phyloP scores from a whole-genome alignment of 2,797 vertebrate species.

The Momotus momota region DNA sequence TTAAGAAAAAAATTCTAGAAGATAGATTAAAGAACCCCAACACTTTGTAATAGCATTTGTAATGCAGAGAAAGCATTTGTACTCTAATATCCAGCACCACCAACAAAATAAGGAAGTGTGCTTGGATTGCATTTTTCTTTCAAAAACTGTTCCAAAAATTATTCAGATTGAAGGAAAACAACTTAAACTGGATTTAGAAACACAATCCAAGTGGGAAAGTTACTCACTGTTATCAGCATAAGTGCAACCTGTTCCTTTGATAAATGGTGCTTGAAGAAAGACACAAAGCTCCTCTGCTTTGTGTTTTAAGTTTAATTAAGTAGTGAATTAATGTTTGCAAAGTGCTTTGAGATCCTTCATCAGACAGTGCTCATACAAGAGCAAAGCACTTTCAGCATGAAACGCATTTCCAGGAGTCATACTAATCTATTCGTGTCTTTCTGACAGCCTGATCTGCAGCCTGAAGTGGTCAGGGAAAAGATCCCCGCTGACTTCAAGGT shows the following conservation, averaged over 20 bases:
- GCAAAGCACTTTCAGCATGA: slow-evolving; percentile 22
- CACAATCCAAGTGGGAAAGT: slow-evolving; percentile 49
- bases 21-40: slow-evolving; percentile 69
- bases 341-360: slow-evolving; percentile 45
- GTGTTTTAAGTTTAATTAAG: slow-evolving; percentile 71
- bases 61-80: slow-evolving; percentile 74
- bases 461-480: slow-evolving; percentile 49
- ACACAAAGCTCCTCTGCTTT: slow-evolving; percentile 56
- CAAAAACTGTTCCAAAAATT: slow-evolving; percentile 58
- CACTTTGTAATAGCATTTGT: slow-evolving; percentile 71
- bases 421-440: slow-evolving; percentile 17
- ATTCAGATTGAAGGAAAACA: slow-evolving; percentile 71
- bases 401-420: neutral
- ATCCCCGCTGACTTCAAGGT: slow-evolving; percentile 30
- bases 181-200: slow-evolving; percentile 67
- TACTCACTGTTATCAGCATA: slow-evolving; percentile 56
- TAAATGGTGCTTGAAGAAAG: slow-evolving; percentile 63
- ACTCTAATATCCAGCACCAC: slow-evolving; percentile 65
- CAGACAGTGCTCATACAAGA: neutral
- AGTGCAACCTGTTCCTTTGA: slow-evolving; percentile 71
- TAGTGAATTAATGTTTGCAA: slow-evolving; percentile 57
- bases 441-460: slow-evolving; percentile 31
- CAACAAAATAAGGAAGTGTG: slow-evolving; percentile 68
- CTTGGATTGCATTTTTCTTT: slow-evolving; percentile 70
- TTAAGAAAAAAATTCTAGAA: slow-evolving; percentile 37